Evolutionary conservation across 2,113 vertebrate genomes (phyloP), one percentile per base, ranked within the genome.

Genomic region (Numida meleagris): DNA sequence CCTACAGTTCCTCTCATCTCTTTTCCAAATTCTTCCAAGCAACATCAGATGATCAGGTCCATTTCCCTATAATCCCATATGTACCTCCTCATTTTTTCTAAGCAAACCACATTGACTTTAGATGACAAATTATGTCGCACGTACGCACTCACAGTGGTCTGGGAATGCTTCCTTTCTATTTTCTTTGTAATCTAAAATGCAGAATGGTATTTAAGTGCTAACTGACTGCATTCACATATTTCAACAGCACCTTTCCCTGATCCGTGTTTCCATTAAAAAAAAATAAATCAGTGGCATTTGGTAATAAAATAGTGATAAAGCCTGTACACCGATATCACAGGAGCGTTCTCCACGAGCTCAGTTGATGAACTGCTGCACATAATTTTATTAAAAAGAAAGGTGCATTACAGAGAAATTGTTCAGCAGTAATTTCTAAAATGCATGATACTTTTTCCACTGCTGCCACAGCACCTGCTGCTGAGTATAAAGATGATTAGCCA

Each of bases 391-490:
- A 84, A 86, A 87, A 78, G 21, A 59, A 85, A 89, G 73, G 51
- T 90, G 29, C 85, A 95, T 95, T 92, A 70, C 57, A 50, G 74
- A 45, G 58, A 93, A 96, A 96, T 97, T 78, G 82, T 80, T 65
- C 40, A 36, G 80, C 83, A 75, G 83, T 95, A 73, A 96, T 95
- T 97, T 85, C 84, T 83, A 59, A 96, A 96, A 86, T 9, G 45
- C 95, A 81, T 33, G 94, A 66, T 88, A 51, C 86, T 94, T 93
- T 89, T 88, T 62, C 95, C 90, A 91, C 1, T 18, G 57, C 55
- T 95, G 71, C 42, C 91, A 53, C 92, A 96, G 95, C 92, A 97
- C 93, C 96, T 97, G 93, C 97, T 98, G 96, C 94, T 97, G 92
- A 80, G 81, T 78, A 82, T 34, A 85, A 96, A 97, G 94, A 92